Evolutionary conservation across 1,140 invertebrate species (phyloP), one percentile per base, ranked within the genome.

Genomic region (Procambarus virginalis): DNA sequence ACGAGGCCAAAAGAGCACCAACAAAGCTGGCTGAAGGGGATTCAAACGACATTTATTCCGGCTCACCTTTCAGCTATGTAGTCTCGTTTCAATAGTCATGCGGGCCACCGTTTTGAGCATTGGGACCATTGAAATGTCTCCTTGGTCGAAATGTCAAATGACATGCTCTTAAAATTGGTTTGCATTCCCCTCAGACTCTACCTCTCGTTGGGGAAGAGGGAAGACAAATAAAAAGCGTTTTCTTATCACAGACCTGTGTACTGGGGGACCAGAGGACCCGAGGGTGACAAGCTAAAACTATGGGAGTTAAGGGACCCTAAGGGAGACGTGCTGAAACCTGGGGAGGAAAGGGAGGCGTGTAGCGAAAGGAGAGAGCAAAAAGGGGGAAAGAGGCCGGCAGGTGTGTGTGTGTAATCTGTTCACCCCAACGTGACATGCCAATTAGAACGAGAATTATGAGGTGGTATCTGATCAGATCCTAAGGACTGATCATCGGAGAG

Each of bases 1-100:
- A 10, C 12, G 84, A 45, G 49, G 68, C 87, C 68, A 77, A 89
- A 89, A 78, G 87, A 89, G 87, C 87, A 84, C 49, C 70, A 89
- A 84, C 81, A 78, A 89, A 60, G 87, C 51, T 64, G 22, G 80
- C 58, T 58, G 45, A 51, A 34, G 46, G 86, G 78, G 85, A 87
- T 64, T 80, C 64, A 17, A 80, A 70, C 48, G 55, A 48, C 78
- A 51, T 70, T 70, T 73, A 79, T 80, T 87, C 85, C 22, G 78
- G 34, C 22, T 68, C 76, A 49, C 85, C 85, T 70, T 87, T 89
- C 58, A 70, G 46, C 46, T 34, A 34, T 73, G 22, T 64, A 4
- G 60, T 20, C 3, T 64, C 60, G 3, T 73, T 34, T 73, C 22
- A 9, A 73, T 73, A 34, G 68, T 73, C 22, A 34, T 73, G 22